Conservation (phyloP, 2,888 invertebrate genomes). For the Cancer borealis region DNA sequence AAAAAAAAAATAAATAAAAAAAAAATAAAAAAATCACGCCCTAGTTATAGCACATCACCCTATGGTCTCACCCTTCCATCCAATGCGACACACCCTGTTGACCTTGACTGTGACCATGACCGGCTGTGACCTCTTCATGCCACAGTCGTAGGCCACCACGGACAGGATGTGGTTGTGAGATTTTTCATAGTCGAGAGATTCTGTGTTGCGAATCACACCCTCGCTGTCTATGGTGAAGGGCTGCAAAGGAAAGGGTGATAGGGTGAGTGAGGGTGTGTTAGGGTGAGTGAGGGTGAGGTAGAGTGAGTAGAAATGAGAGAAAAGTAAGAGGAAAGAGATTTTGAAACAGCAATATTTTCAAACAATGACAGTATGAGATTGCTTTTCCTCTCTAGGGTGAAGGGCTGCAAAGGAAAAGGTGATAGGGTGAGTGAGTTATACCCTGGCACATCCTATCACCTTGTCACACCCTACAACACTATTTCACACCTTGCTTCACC, state of each 20-base stretch:
- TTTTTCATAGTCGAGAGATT: conserved; percentile 93
- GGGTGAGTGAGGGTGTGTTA: neutral
- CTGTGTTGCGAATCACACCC: conserved; percentile 94
- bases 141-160: conserved; percentile 98
- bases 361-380: too few species aligned
- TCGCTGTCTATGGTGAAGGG: conserved; percentile 95
- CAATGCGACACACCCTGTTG: conserved; percentile 88
- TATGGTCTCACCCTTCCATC: conserved; percentile 85
- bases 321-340: neutral
- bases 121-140: conserved; percentile 95
- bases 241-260: conserved; percentile 39
- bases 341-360: too few species aligned
- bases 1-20: too few species aligned
- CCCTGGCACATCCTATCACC: too few species aligned
- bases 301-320: neutral
- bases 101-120: conserved; percentile 98
- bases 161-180: conserved; percentile 97
- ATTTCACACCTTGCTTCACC: too few species aligned
- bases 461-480: too few species aligned
- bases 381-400: conserved; percentile 95
- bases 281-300: too few species aligned
- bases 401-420: conserved; percentile 82
- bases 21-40: too few species aligned
- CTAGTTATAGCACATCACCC: too few species aligned
- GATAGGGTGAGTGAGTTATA: neutral